Percentiles rank a stretch among this genome's conserved stretches.
These are phyloP conservation scores for Gadopsis marmoratus DNA, from an alignment of 2,797 vertebrate genomes.

Conservation along the genomic window DNA sequence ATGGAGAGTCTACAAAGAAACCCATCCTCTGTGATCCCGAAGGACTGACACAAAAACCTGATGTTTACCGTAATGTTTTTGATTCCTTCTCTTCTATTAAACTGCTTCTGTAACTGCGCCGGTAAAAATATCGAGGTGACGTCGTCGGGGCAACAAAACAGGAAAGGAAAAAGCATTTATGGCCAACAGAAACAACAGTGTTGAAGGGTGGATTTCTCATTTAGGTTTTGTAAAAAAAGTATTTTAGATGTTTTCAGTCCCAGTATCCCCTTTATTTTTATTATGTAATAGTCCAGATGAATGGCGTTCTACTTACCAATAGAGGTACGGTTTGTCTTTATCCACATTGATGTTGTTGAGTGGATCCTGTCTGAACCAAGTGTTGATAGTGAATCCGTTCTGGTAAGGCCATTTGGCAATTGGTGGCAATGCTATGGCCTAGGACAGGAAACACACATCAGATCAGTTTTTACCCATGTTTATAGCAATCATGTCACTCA, in stretches of 20 bases:
- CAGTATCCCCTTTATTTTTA: not conserved
- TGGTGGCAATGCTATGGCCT: slow-evolving; percentile 99
- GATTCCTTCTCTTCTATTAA: slow-evolving; percentile 9
- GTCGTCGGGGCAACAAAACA: slow-evolving; percentile 1
- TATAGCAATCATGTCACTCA: slow-evolving; percentile 22
- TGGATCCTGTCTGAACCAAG: slow-evolving; percentile 99
- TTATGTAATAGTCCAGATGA: not conserved
- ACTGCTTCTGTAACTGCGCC: not conserved
- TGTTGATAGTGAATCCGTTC: slow-evolving; percentile 99
- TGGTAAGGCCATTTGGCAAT: slow-evolving; percentile 99
- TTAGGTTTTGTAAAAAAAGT: not conserved
- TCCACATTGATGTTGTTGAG: slow-evolving; percentile 99
- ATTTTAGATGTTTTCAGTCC: not conserved
- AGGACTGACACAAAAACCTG: slow-evolving; percentile 25
- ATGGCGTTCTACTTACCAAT: slow-evolving; percentile 89
- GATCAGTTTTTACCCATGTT: slow-evolving; percentile 1
- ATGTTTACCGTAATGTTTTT: slow-evolving; percentile 6
- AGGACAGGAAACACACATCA: slow-evolving; percentile 25
- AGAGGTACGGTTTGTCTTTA: slow-evolving; percentile 99
- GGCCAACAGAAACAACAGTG: not conserved
- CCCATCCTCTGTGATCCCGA: not conserved
- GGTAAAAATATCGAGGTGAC: slow-evolving; percentile 7
- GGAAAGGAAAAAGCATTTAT: slow-evolving; percentile 15
- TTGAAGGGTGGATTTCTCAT: not conserved
- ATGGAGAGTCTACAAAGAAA: slow-evolving; percentile 8